phyloP scores from a whole-genome alignment of 2,888 invertebrate species.

The Leptothorax acervorum region DNA sequence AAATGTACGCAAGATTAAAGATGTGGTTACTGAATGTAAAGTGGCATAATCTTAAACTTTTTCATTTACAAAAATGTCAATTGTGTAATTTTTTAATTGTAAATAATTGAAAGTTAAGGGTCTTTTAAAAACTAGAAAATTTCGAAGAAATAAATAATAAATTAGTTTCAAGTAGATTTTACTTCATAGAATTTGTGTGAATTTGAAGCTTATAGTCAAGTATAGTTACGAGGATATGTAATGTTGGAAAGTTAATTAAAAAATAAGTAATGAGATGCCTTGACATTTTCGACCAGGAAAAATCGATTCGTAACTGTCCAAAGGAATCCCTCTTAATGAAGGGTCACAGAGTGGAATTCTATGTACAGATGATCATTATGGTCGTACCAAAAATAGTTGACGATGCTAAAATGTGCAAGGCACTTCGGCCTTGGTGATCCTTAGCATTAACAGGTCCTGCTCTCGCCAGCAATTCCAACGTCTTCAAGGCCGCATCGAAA shows the following conservation, averaged over 20 bases:
- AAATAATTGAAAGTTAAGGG: not conserved
- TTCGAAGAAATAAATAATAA: not conserved
- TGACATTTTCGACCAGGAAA: too few species aligned
- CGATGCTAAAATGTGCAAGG: slow-evolving; percentile 81
- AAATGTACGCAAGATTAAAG: not conserved
- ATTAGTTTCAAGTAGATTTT: not conserved
- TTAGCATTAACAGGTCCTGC: slow-evolving; percentile 81
- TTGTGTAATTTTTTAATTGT: not conserved
- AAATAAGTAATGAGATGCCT: not conserved
- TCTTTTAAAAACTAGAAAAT: not conserved
- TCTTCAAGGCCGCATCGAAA: slow-evolving; percentile 77
- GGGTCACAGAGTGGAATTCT: too few species aligned
- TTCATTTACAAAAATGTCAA: not conserved
- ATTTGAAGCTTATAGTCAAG: not conserved
- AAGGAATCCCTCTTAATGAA: too few species aligned
- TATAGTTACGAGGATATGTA: not conserved
- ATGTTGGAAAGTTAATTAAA: not conserved
- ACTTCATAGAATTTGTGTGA: not conserved
- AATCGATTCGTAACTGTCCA: too few species aligned
- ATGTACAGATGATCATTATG: not conserved
- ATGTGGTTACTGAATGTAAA: not conserved
- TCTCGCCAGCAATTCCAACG: slow-evolving; percentile 78
- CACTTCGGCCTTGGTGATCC: slow-evolving; percentile 82
- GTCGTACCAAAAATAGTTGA: slow-evolving; percentile 75
- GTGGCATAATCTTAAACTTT: not conserved